Conservation (phyloP, 2,113 vertebrate genomes). For the Clinocottus analis region DNA sequence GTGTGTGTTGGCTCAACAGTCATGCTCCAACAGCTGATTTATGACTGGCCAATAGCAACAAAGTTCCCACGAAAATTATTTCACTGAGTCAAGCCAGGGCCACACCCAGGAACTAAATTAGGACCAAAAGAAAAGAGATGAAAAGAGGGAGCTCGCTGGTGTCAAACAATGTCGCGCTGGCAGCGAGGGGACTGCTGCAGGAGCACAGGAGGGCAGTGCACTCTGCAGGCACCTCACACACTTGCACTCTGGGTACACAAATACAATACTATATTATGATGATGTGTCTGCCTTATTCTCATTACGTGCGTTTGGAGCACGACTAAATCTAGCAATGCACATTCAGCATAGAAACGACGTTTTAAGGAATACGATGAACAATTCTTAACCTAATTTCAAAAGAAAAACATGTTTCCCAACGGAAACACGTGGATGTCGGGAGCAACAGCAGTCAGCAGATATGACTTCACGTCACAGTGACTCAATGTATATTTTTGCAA, state of each 20-base stretch:
- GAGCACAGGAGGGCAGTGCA: slow-evolving; percentile 52
- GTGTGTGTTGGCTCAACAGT: slow-evolving; percentile 74
- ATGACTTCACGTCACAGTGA: neutral
- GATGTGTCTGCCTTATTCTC: neutral
- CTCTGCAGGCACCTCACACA: slow-evolving; percentile 56
- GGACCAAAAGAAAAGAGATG: slow-evolving; percentile 40
- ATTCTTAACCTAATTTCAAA: neutral
- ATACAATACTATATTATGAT: neutral
- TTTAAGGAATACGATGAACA: neutral
- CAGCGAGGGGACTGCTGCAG: slow-evolving; percentile 30
- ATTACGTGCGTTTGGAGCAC: neutral
- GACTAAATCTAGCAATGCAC: neutral
- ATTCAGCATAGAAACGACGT: neutral
- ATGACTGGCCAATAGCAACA: slow-evolving; percentile 89
- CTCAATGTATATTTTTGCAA: neutral
- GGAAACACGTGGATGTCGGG: neutral
- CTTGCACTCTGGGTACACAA: neutral
- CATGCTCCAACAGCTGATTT: slow-evolving; percentile 89
- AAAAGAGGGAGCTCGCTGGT: slow-evolving; percentile 25
- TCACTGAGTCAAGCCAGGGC: slow-evolving; percentile 84
- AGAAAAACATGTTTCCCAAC: neutral
- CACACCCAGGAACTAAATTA: slow-evolving; percentile 80
- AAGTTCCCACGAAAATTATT: slow-evolving; percentile 85
- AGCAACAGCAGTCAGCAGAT: neutral
- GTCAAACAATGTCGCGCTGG: slow-evolving; percentile 32